phyloP scores from a whole-genome alignment of 2,113 vertebrate species.

The Gobiocypris rarus region DNA sequence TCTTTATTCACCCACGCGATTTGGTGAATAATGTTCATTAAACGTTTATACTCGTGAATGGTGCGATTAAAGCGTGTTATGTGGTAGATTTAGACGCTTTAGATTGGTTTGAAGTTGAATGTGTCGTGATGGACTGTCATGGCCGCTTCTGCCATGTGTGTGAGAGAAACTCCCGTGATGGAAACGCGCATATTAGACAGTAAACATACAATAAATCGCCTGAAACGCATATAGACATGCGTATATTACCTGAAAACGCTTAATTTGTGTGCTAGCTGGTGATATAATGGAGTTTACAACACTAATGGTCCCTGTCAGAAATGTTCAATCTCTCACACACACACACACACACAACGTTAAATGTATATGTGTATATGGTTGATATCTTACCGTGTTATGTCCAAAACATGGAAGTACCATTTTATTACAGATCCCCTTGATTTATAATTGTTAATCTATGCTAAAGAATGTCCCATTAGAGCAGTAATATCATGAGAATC shows the following conservation, averaged over 20 bases:
- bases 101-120: background rate
- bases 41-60: background rate
- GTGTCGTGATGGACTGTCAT: background rate
- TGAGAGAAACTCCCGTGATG: background rate
- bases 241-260: background rate
- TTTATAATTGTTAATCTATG: background rate
- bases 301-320: background rate
- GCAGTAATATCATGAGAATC: background rate
- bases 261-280: background rate
- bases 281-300: background rate
- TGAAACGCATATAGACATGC: background rate
- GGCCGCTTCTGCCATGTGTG: conserved; percentile 30
- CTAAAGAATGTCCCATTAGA: background rate
- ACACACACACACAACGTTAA: too few relatives aligned
- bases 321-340: too few relatives aligned
- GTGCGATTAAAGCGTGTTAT: background rate
- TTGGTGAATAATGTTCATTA: background rate
- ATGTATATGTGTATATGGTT: too few relatives aligned
- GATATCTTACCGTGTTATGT: too few relatives aligned
- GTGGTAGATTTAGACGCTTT: background rate
- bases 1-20: fast-evolving
- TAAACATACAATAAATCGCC: background rate
- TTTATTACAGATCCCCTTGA: background rate
- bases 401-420: too few relatives aligned
- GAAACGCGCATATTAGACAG: background rate